Conservation (phyloP, 2,797 vertebrate species). For the Poeciliopsis paucimaculata region DNA sequence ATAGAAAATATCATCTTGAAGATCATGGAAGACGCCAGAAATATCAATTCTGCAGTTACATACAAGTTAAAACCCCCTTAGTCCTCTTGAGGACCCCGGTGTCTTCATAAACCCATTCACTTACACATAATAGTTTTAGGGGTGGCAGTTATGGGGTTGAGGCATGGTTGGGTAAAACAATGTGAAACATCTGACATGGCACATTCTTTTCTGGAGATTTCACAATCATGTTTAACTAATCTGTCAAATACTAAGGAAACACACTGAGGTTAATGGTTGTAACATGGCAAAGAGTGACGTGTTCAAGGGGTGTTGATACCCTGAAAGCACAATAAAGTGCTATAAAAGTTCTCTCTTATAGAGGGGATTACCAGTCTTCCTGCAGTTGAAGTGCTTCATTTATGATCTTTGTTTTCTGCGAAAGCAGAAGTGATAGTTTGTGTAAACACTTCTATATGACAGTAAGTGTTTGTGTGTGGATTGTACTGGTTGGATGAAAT, state of each 20-base stretch:
- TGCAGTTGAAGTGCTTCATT: constrained; percentile 12
- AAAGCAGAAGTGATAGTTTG: constrained; percentile 57
- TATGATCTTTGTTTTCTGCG: constrained; percentile 30
- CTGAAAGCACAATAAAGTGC: not conserved
- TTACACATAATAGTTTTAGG: too few relatives aligned
- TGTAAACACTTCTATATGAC: constrained; percentile 1
- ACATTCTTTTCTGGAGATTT: not conserved
- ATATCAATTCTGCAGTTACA: not conserved
- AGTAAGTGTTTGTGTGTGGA: not conserved
- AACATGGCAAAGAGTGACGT: not conserved
- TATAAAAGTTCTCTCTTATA: not conserved
- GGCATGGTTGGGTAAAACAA: not conserved
- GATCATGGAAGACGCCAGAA: not conserved
- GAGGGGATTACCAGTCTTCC: constrained; percentile 18
- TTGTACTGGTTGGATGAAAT: constrained; percentile 19
- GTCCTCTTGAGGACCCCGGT: too few relatives aligned
- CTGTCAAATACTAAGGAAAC: not conserved
- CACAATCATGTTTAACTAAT: not conserved
- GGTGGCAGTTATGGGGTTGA: not conserved
- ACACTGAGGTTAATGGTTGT: not conserved
- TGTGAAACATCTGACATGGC: not conserved
- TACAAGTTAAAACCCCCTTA: not conserved
- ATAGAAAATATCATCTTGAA: not conserved
- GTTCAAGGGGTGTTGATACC: not conserved
- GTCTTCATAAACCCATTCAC: too few relatives aligned